Percentiles rank a stretch among this genome's conserved stretches.
These are phyloP conservation scores for Ectemnius continuus DNA, from an alignment of 2,888 invertebrate species.

Conservation along the genomic window DNA sequence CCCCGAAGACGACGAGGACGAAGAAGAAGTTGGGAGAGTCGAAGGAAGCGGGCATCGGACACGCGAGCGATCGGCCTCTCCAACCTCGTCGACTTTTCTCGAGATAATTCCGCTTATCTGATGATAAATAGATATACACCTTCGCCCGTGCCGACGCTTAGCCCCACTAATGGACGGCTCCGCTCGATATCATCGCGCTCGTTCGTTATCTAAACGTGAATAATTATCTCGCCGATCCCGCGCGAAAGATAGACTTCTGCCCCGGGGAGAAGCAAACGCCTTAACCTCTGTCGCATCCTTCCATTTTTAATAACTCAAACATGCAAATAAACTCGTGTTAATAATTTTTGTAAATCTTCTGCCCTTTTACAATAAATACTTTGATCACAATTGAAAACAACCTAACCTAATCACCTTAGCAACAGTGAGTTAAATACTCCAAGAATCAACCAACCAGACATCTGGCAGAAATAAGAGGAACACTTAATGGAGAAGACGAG, in stretches of 20 bases:
- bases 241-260: slow-evolving; percentile 41
- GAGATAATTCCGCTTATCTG: slow-evolving; percentile 70
- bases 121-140: slow-evolving; percentile 70
- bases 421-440: too few relatives aligned
- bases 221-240: slow-evolving; percentile 67
- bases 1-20: neutral
- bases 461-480: too few relatives aligned
- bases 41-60: slow-evolving; percentile 47
- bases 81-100: slow-evolving; percentile 61
- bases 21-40: slow-evolving; percentile 8
- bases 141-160: slow-evolving; percentile 58
- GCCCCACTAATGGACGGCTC: slow-evolving; percentile 68
- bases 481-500: too few relatives aligned
- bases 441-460: too few relatives aligned
- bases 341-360: too few relatives aligned
- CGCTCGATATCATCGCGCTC: slow-evolving; percentile 66
- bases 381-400: too few relatives aligned
- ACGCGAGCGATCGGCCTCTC: slow-evolving; percentile 69
- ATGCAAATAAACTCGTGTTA: too few relatives aligned
- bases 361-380: too few relatives aligned
- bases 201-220: slow-evolving; percentile 72
- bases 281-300: neutral
- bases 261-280: too few relatives aligned
- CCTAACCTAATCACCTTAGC: too few relatives aligned
- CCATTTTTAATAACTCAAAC: neutral